Evolutionary conservation across 1,140 invertebrate species (phyloP).

Genomic region (Drosophila quadrilineata): DNA sequence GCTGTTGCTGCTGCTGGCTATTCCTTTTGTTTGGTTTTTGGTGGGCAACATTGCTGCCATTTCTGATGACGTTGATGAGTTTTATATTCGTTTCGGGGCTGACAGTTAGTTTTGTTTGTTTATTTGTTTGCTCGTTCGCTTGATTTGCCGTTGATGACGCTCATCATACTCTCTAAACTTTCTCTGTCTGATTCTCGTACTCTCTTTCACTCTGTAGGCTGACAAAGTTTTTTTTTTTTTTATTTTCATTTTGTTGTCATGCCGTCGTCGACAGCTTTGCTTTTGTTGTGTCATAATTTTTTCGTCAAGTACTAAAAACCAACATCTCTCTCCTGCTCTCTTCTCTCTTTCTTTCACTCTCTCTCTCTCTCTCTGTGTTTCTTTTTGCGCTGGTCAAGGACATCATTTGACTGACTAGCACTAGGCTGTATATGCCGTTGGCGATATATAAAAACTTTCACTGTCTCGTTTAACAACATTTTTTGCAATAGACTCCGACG

Average conservation of each 20-base stretch:
- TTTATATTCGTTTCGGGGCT: conserved; percentile 70
- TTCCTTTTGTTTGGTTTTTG: conserved; percentile 35
- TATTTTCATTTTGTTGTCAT: conserved; percentile 45
- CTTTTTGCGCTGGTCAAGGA: conserved; percentile 3
- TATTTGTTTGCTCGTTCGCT: conserved; percentile 47
- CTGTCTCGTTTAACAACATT: conserved; percentile 32
- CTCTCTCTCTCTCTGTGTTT: neutral
- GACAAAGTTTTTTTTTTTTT: conserved; percentile 36
- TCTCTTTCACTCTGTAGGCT: conserved; percentile 1
- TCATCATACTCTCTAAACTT: conserved; percentile 53
- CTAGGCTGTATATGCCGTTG: conserved; percentile 19
- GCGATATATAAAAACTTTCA: conserved; percentile 22
- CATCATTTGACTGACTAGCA: neutral
- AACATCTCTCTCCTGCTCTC: neutral
- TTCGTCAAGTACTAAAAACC: conserved; percentile 3
- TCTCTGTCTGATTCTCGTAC: conserved; percentile 26
- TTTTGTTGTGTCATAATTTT: conserved; percentile 59
- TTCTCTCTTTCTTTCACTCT: too few species aligned
- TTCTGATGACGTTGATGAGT: conserved; percentile 72
- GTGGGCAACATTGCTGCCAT: conserved; percentile 34
- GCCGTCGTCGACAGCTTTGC: conserved; percentile 39
- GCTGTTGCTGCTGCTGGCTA: neutral
- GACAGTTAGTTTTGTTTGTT: conserved; percentile 33
- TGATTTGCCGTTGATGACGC: conserved; percentile 64
- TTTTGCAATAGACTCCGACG: conserved; percentile 19